Evolutionary conservation across 2,797 vertebrate genomes (phyloP).

Genomic region (Urophycis tenuis): DNA sequence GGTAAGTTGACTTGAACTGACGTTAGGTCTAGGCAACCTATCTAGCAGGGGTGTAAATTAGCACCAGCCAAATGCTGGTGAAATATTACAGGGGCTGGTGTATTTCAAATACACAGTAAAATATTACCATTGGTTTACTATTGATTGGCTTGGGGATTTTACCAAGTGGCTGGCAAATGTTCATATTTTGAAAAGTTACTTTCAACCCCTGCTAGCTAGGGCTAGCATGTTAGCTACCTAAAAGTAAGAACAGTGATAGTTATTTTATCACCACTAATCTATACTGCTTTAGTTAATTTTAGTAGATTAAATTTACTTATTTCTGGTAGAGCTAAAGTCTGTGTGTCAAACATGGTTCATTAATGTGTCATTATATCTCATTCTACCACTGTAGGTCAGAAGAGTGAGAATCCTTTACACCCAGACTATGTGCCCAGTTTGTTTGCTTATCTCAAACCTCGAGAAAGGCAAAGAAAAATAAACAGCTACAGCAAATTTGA

Average conservation of each 20-base stretch:
- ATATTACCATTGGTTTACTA: no score
- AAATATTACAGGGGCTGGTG: no score
- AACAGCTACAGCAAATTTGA: background rate
- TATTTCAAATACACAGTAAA: no score
- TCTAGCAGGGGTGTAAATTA: no score
- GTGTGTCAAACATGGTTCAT: background rate
- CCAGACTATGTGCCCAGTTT: background rate
- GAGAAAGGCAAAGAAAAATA: background rate
- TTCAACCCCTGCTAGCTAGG: background rate
- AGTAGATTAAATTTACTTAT: background rate
- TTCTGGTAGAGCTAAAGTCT: background rate
- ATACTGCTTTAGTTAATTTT: background rate
- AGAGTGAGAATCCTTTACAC: background rate
- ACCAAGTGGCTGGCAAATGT: background rate
- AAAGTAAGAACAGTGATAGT: background rate
- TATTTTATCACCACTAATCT: background rate
- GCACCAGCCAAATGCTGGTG: no score
- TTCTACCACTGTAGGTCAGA: background rate
- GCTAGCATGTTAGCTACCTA: background rate
- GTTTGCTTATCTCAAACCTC: slow-evolving; percentile 1
- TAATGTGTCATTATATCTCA: background rate
- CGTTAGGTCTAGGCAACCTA: no score
- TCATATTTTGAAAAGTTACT: background rate
- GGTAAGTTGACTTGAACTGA: no score
- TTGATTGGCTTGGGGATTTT: no score